Percentiles rank a stretch among this genome's conserved stretches.
These are phyloP conservation scores for Strigops habroptila DNA, from an alignment of 2,113 vertebrate species.

Conservation along the genomic window DNA sequence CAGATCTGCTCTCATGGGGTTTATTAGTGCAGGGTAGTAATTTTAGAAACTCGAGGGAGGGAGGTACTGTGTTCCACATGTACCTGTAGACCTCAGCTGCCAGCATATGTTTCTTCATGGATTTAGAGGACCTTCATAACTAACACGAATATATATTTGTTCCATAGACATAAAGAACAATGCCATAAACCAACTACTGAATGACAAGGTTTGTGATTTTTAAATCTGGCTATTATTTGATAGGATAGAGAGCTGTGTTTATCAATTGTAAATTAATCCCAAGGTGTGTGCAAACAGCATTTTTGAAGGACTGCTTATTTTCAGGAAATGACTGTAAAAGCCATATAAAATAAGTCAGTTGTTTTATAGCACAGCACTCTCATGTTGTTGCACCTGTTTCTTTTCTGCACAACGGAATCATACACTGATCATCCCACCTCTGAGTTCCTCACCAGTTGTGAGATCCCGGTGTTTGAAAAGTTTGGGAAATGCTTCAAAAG, in stretches of 20 bases:
- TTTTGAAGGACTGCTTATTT: not conserved
- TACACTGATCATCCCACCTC: not conserved
- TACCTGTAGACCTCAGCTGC: not conserved
- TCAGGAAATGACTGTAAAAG: not conserved
- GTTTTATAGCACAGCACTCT: not conserved
- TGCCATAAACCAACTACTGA: not conserved
- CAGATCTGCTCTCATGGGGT: not conserved
- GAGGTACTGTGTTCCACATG: not conserved
- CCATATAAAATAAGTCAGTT: not conserved
- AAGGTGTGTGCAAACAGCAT: not conserved
- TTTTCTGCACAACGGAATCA: not conserved
- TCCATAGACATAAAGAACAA: not conserved
- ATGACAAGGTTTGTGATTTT: not conserved
- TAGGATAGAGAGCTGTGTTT: not conserved
- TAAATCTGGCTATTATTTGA: not conserved
- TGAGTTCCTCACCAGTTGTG: not conserved
- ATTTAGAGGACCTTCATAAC: not conserved
- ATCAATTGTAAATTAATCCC: not conserved
- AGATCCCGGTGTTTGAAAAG: not conserved
- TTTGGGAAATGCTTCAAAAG: not conserved
- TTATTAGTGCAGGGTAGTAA: not conserved
- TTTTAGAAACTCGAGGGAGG: not conserved
- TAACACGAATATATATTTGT: not conserved
- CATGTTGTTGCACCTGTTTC: not conserved
- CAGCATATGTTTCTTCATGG: not conserved